Percentiles rank a stretch among this genome's conserved stretches.
Evolutionary conservation across 2,888 invertebrate genomes (phyloP).

Genomic region (Nymphalis polychloros): DNA sequence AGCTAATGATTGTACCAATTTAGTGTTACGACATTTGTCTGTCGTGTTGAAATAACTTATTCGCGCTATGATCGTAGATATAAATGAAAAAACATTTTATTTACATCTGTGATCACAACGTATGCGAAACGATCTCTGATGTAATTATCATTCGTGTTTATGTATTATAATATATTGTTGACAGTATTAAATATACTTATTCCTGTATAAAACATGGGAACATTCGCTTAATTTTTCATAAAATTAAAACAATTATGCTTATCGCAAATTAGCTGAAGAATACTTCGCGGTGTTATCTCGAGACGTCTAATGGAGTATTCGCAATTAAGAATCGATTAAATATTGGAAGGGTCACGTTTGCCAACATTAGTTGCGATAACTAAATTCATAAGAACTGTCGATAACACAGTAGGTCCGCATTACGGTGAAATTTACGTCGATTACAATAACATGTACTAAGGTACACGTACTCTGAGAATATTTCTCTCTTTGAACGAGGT

Average conservation of each 20-base stretch:
- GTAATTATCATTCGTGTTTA: not conserved
- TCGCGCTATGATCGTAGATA: not conserved
- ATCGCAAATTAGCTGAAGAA: constrained; percentile 63
- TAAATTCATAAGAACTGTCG: constrained; percentile 33
- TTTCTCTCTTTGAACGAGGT: constrained; percentile 37
- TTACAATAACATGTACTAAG: not conserved
- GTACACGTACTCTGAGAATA: not conserved
- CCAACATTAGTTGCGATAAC: constrained; percentile 63
- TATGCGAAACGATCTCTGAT: no score
- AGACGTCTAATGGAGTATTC: constrained; percentile 67
- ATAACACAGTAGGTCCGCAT: constrained; percentile 3
- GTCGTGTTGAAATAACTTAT: not conserved
- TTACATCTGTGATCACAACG: no score
- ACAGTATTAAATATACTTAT: no score
- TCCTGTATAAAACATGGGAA: no score
- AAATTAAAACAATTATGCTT: constrained; percentile 44
- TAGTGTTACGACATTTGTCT: constrained; percentile 31
- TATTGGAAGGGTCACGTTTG: constrained; percentile 68
- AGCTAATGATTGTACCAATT: constrained; percentile 31
- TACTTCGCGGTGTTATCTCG: constrained; percentile 68
- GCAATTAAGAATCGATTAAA: constrained; percentile 80
- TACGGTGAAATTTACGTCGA: not conserved
- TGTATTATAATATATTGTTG: not conserved
- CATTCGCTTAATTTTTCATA: constrained; percentile 9
- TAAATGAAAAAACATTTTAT: not conserved